These are phyloP conservation scores for Pasiphila rectangulata DNA, from an alignment of 2,888 invertebrate genomes.

Conservation along the genomic window DNA sequence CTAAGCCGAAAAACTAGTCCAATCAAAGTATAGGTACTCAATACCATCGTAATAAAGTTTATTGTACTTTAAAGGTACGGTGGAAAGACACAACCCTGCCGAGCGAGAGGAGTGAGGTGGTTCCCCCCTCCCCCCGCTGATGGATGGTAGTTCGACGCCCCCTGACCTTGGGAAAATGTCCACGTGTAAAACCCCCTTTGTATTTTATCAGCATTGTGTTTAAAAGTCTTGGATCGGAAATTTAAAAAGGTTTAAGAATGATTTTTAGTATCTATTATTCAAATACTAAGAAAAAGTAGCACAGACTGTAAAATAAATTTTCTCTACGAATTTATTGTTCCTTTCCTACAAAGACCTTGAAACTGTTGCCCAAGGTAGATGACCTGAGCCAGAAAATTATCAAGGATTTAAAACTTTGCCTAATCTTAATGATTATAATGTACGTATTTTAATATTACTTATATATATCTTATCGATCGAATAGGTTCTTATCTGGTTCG, in stretches of 20 bases:
- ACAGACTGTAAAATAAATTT: too few species aligned
- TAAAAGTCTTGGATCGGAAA: conserved; percentile 9
- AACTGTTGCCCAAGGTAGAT: background rate
- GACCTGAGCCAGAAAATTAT: background rate
- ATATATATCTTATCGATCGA: background rate
- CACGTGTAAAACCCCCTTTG: conserved; percentile 44
- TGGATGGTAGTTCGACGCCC: conserved; percentile 51
- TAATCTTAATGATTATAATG: background rate
- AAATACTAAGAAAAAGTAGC: too few species aligned
- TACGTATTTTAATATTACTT: background rate
- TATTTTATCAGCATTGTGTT: conserved; percentile 26
- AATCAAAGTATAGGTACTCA: background rate
- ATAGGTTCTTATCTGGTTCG: background rate
- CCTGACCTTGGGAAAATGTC: conserved; percentile 48
- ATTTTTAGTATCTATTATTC: too few species aligned
- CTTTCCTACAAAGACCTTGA: too few species aligned
- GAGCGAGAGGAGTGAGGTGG: background rate
- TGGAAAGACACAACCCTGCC: background rate
- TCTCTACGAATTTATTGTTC: too few species aligned
- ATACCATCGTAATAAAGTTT: background rate
- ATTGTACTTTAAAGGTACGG: background rate
- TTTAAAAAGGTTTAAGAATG: too few species aligned
- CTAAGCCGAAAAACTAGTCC: too few species aligned
- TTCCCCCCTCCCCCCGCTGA: conserved; percentile 18
- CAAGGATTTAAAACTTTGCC: background rate